phyloP scores from a whole-genome alignment of 2,797 vertebrate species.

The Phataginus tetradactyla region DNA sequence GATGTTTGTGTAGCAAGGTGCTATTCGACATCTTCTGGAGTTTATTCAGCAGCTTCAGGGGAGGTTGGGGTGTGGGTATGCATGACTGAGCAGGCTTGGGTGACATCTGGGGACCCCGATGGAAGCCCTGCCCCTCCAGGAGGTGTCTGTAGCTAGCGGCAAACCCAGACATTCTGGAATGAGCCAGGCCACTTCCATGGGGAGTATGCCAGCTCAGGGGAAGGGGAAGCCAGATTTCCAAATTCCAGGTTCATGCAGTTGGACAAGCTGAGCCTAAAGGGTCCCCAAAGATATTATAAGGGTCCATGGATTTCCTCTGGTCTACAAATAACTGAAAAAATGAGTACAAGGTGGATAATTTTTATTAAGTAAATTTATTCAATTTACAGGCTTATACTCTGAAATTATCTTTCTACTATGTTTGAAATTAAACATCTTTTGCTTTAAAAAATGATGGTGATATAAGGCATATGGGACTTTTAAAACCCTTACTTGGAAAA shows the following conservation, averaged over 20 bases:
- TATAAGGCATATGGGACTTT: slow-evolving; percentile 7
- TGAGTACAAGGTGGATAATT: background rate
- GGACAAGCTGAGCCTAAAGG: background rate
- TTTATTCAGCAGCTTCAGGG: background rate
- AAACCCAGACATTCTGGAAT: background rate
- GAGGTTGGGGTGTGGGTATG: background rate
- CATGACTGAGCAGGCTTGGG: background rate
- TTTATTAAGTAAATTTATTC: slow-evolving; percentile 16
- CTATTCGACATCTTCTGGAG: background rate
- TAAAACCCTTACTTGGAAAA: background rate
- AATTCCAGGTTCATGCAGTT: background rate
- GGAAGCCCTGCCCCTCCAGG: background rate
- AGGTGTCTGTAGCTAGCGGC: background rate
- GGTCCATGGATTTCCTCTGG: background rate
- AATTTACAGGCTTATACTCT: background rate
- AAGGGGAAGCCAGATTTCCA: background rate
- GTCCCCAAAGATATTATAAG: background rate
- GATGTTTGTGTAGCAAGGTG: accelerated
- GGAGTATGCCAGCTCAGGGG: background rate
- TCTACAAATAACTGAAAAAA: slow-evolving; percentile 12
- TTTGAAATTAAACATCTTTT: slow-evolving; percentile 33
- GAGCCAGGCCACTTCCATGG: background rate
- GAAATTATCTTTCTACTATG: slow-evolving; percentile 21
- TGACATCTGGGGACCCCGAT: background rate
- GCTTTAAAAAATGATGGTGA: background rate